A percentile compares a stretch with the other conserved stretches of the same genome.
These are phyloP conservation scores for Tiaroga cobitis DNA, from an alignment of 2,797 vertebrate genomes.

Conservation along the genomic window DNA sequence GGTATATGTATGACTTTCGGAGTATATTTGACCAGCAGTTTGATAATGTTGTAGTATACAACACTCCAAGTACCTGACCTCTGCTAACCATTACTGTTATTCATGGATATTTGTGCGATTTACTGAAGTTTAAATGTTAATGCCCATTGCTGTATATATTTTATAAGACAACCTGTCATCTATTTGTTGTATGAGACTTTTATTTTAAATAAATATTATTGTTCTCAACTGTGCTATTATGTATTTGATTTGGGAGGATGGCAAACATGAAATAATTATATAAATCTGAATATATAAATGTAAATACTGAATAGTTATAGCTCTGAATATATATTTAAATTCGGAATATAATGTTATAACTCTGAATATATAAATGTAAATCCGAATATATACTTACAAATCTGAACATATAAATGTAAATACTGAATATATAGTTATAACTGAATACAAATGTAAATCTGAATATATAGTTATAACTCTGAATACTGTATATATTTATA, in stretches of 20 bases:
- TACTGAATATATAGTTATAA: too few species aligned
- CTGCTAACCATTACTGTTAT: neutral
- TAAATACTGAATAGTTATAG: too few species aligned
- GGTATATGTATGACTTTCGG: neutral
- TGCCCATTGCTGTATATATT: slow-evolving; percentile 31
- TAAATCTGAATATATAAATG: too few species aligned
- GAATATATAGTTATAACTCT: too few species aligned
- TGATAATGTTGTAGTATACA: neutral
- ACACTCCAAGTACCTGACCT: neutral
- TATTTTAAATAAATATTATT: slow-evolving; percentile 47
- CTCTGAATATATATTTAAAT: too few species aligned
- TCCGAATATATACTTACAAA: too few species aligned
- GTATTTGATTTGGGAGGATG: neutral
- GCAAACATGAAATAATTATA: too few species aligned
- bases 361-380: too few species aligned
- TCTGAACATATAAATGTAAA: too few species aligned
- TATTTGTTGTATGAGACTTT: slow-evolving; percentile 36
- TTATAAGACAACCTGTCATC: slow-evolving; percentile 5
- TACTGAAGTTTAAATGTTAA: slow-evolving; percentile 27
- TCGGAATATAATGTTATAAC: too few species aligned
- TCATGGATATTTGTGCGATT: slow-evolving; percentile 11
- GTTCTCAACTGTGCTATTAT: neutral
- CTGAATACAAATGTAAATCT: too few species aligned
- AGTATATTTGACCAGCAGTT: neutral
- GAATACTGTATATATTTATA: too few species aligned